Percentiles rank a stretch among this genome's conserved stretches.
phyloP scores from a whole-genome alignment of 2,797 vertebrate genomes.

The Pteropus rufus region DNA sequence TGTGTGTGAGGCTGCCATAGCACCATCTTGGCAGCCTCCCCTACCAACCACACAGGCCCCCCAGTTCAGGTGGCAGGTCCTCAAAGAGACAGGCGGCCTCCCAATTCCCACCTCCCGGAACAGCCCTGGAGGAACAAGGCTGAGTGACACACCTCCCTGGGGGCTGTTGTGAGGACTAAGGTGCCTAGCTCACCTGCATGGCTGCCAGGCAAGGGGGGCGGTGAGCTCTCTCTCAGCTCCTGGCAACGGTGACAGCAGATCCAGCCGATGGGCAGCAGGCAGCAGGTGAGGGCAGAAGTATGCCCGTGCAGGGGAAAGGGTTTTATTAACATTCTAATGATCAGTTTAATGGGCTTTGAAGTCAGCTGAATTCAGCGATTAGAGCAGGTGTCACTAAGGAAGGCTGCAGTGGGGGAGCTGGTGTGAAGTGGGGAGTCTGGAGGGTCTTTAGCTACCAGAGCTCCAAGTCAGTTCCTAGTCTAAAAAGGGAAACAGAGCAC shows the following conservation, averaged over 20 bases:
- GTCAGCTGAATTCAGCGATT: background rate
- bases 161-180: background rate
- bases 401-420: background rate
- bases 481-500: background rate
- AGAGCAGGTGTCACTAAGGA: background rate
- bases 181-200: background rate
- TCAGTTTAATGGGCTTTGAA: background rate
- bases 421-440: background rate
- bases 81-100: background rate
- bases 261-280: background rate
- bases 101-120: background rate
- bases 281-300: background rate
- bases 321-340: background rate
- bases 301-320: background rate
- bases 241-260: background rate
- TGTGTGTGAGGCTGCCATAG: background rate
- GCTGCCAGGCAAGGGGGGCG: background rate
- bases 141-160: background rate
- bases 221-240: background rate
- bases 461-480: background rate
- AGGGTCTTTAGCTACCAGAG: background rate
- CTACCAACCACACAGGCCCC: background rate
- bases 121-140: background rate
- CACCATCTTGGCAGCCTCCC: accelerated
- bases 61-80: background rate